Percentiles rank a stretch among this genome's conserved stretches.
These are phyloP conservation scores for Chrysotoxum bicinctum DNA, from an alignment of 2,888 invertebrate species.

Conservation along the genomic window DNA sequence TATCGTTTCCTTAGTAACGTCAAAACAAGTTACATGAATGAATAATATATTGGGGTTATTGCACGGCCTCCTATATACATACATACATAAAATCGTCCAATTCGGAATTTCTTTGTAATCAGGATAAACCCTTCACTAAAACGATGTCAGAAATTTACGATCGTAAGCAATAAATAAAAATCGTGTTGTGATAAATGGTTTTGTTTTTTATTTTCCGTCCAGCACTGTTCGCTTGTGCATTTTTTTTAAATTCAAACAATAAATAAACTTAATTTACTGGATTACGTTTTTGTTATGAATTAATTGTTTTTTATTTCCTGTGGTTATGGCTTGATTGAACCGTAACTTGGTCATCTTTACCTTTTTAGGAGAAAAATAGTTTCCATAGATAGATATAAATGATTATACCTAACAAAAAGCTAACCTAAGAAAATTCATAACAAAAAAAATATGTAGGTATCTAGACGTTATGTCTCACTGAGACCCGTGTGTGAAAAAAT, in stretches of 20 bases:
- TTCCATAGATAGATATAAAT: slow-evolving; percentile 16
- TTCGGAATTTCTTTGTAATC: too few species aligned
- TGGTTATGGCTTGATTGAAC: neutral
- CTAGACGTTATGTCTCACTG: slow-evolving; percentile 23
- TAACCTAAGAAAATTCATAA: slow-evolving; percentile 7
- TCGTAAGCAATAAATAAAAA: neutral
- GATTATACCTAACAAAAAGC: slow-evolving; percentile 7
- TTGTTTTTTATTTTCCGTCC: neutral
- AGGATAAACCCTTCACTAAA: too few species aligned
- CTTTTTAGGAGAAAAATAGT: slow-evolving; percentile 15
- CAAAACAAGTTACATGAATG: too few species aligned
- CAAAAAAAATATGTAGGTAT: slow-evolving; percentile 7
- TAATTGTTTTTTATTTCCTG: neutral
- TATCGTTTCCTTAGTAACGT: too few species aligned
- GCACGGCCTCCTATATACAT: too few species aligned
- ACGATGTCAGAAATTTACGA: neutral
- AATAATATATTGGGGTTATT: too few species aligned
- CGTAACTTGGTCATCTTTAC: slow-evolving; percentile 2
- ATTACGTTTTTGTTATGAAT: slow-evolving; percentile 1
- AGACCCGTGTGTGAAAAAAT: slow-evolving; percentile 7
- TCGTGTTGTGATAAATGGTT: neutral
- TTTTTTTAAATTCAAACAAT: neutral
- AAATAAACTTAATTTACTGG: neutral
- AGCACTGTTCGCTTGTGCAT: neutral
- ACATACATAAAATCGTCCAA: too few species aligned